Evolutionary conservation across 2,797 vertebrate species (phyloP).

Genomic region (Acipenser ruthenus): DNA sequence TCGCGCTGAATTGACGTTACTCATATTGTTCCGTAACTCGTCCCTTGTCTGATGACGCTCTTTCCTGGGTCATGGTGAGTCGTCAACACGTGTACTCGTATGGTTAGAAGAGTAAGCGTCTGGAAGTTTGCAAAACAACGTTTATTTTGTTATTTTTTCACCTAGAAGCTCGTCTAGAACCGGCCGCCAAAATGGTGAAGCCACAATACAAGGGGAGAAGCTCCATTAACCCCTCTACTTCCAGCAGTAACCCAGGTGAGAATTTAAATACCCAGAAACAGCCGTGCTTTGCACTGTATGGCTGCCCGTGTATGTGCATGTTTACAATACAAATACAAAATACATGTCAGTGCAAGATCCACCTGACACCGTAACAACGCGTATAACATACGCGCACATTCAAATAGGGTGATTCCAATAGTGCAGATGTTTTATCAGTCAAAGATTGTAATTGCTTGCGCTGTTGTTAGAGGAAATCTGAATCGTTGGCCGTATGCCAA

Average conservation of each 20-base stretch:
- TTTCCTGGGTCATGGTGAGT: constrained; percentile 31
- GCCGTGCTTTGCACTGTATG: neutral
- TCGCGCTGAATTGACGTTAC: too few relatives aligned
- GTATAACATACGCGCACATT: too few relatives aligned
- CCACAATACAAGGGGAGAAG: constrained; percentile 76
- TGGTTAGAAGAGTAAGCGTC: neutral
- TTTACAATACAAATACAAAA: too few relatives aligned
- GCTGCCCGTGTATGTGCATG: neutral
- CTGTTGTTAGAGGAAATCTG: too few relatives aligned
- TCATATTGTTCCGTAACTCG: neutral
- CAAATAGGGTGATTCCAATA: too few relatives aligned
- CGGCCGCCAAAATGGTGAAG: constrained; percentile 76
- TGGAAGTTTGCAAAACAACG: constrained; percentile 3
- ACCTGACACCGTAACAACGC: too few relatives aligned
- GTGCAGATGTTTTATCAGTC: too few relatives aligned
- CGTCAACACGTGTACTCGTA: constrained; percentile 45
- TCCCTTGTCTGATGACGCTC: constrained; percentile 42
- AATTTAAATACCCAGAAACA: neutral
- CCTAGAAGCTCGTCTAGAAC: constrained; percentile 13
- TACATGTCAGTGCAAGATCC: too few relatives aligned
- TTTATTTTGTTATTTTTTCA: neutral
- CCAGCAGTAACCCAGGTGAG: constrained; percentile 90
- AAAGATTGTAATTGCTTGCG: too few relatives aligned
- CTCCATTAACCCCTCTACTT: constrained; percentile 77
- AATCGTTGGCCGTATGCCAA: too few relatives aligned